Conservation (phyloP, 2,888 invertebrate species). For the Ashinkailepas kermadecensis region DNA sequence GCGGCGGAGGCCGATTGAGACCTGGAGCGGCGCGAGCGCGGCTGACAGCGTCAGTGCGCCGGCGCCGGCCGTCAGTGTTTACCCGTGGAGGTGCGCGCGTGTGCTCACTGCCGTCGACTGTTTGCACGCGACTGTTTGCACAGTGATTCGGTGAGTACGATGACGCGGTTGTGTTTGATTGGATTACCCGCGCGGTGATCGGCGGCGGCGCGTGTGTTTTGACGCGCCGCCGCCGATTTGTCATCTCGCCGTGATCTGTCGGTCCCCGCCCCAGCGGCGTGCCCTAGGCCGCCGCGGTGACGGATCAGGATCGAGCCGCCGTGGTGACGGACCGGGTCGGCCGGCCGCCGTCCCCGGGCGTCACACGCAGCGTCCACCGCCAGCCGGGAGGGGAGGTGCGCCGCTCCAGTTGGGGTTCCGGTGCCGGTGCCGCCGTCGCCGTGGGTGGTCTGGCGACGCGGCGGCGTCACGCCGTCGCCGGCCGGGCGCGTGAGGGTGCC, state of each 20-base stretch:
- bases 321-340: too few species aligned
- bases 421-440: background rate
- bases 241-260: background rate
- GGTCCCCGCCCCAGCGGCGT: background rate
- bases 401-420: too few species aligned
- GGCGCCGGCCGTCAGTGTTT: background rate
- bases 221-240: background rate
- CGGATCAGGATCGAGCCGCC: too few species aligned
- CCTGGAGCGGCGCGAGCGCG: background rate
- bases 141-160: slow-evolving; percentile 8
- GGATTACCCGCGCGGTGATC: background rate
- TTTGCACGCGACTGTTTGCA: slow-evolving; percentile 5
- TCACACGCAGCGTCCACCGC: background rate
- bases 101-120: background rate
- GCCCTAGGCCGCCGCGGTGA: background rate
- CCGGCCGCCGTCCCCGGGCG: too few species aligned
- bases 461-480: background rate
- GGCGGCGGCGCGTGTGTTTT: background rate
- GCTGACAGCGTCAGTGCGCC: background rate
- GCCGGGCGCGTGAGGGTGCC: background rate
- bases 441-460: background rate
- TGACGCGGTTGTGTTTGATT: slow-evolving; percentile 2
- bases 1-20: background rate
- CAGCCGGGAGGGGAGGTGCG: background rate
- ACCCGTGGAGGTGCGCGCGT: background rate